Evolutionary conservation across 2,113 vertebrate species (phyloP).

Genomic region (Larimichthys crocea): DNA sequence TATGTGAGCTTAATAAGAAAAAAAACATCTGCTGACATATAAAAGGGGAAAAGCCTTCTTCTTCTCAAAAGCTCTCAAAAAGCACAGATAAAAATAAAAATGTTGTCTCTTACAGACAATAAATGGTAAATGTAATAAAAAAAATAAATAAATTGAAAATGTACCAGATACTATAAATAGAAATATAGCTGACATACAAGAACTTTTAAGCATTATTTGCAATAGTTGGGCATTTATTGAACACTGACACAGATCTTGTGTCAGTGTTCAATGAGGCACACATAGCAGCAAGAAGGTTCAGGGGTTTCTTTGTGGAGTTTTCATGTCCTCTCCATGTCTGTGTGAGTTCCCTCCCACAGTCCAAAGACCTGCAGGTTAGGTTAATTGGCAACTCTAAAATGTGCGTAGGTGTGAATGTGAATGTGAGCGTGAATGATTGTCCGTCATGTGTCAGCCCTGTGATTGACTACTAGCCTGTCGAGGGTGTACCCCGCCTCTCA

Average conservation of each 20-base stretch:
- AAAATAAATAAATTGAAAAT: not conserved
- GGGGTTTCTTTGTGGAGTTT: not conserved
- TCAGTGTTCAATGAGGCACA: too few species aligned
- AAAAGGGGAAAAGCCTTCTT: not conserved
- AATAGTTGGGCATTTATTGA: not conserved
- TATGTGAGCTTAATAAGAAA: not conserved
- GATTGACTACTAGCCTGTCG: not conserved
- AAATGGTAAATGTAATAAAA: not conserved
- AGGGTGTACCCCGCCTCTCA: not conserved
- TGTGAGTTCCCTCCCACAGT: not conserved
- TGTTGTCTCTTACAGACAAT: not conserved
- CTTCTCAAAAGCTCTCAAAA: not conserved
- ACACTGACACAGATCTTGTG: not conserved
- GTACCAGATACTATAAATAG: not conserved
- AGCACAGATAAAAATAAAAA: not conserved
- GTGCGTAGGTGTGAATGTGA: not conserved
- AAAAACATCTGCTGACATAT: conserved; percentile 22
- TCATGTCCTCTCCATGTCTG: not conserved
- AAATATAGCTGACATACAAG: too few species aligned
- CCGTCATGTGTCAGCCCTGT: not conserved
- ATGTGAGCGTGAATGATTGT: not conserved
- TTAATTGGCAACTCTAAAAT: not conserved
- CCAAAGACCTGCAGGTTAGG: not conserved
- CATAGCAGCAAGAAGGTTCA: too few species aligned
- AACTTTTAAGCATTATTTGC: too few species aligned